Evolutionary conservation across 2,113 vertebrate genomes (phyloP).

Genomic region (Muntiacus reevesi): DNA sequence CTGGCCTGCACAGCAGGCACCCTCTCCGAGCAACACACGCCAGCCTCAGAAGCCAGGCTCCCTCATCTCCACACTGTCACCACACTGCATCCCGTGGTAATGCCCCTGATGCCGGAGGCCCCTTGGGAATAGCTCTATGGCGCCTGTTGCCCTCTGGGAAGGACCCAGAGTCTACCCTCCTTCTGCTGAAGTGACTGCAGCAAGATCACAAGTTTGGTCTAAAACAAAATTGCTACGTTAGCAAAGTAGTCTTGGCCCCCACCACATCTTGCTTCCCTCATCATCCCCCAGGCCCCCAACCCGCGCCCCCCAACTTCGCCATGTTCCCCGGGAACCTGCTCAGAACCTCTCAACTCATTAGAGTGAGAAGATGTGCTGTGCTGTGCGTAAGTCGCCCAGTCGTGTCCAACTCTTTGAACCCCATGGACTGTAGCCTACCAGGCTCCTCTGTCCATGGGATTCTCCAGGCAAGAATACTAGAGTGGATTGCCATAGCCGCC

Average conservation of each 20-base stretch:
- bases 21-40: rapidly evolving
- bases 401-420: not conserved
- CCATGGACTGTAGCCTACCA: not conserved
- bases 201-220: not conserved
- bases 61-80: not conserved
- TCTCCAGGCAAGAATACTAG: not conserved
- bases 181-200: not conserved
- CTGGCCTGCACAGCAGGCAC: not conserved
- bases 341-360: not conserved
- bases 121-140: not conserved
- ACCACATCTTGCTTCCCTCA: not conserved
- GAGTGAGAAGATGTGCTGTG: not conserved
- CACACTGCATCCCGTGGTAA: rapidly evolving
- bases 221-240: not conserved
- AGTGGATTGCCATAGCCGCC: not conserved
- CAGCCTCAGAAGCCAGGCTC: not conserved
- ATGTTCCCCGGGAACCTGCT: not conserved
- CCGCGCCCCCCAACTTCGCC: not conserved
- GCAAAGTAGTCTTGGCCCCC: not conserved
- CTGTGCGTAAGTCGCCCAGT: not conserved
- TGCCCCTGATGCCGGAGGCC: not conserved
- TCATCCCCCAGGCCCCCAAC: not conserved
- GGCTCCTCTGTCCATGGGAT: not conserved
- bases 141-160: not conserved
- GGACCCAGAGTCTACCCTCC: not conserved